Conservation (phyloP, 2,888 invertebrate genomes). For the Trissolcus japonicus region DNA sequence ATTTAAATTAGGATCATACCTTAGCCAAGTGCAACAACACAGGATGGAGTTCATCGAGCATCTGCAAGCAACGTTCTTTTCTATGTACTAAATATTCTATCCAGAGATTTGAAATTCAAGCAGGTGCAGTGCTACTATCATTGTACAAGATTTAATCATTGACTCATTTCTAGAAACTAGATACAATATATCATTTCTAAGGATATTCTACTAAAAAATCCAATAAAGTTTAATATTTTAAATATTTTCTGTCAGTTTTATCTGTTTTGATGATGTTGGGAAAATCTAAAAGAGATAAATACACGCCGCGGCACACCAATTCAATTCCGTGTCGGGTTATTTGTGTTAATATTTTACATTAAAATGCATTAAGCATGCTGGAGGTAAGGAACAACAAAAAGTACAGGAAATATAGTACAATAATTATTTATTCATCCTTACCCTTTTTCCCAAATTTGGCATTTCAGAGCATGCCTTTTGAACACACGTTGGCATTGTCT, state of each 20-base stretch:
- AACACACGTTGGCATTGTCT: conserved; percentile 82
- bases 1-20: conserved; percentile 69
- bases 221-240: too few relatives aligned
- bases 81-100: conserved; percentile 67
- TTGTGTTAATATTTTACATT: too few relatives aligned
- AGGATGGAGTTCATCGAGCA: conserved; percentile 75
- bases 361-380: too few relatives aligned
- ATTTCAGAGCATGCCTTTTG: conserved; percentile 80
- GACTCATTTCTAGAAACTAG: too few relatives aligned
- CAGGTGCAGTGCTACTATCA: too few relatives aligned
- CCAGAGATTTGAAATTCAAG: conserved; percentile 8
- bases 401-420: not conserved
- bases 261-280: too few relatives aligned
- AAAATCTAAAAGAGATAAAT: too few relatives aligned
- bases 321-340: too few relatives aligned
- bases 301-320: too few relatives aligned
- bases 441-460: conserved; percentile 96
- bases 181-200: too few relatives aligned
- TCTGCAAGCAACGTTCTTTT: conserved; percentile 73
- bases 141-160: too few relatives aligned
- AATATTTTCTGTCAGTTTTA: too few relatives aligned
- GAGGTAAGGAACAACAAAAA: not conserved
- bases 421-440: conserved; percentile 74
- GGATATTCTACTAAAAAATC: not conserved
- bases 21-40: conserved; percentile 76